Base-by-base conservation (phyloP, 1,140 invertebrate genomes). In the Drosophila punjabiensis region DNA sequence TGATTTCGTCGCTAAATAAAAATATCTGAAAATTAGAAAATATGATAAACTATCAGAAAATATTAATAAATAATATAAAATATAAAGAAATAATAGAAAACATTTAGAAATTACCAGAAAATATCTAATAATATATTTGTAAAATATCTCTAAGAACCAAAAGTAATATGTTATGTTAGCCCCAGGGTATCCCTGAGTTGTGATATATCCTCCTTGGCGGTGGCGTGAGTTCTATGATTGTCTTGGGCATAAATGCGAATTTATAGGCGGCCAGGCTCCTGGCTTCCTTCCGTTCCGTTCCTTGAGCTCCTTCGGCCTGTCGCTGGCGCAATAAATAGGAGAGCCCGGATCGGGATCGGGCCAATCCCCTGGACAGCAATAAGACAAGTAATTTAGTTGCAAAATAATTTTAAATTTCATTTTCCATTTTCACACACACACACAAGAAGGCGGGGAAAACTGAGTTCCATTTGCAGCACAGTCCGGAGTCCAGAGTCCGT, bases 371-470 rank as follows among this genome's bases (percentile, higher is more conserved):
- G 85, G 85, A 89, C 85, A 55, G 85, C 85, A 89, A 89, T 89
- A 89, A 90, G 85, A 89, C 85, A 89, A 89, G 85, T 89, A 89
- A 89, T 89, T 89, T 89, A 89, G 70, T 82, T 89, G 85, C 85
- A 90, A 89, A 89, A 89, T 89, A 89, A 89, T 89, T 89, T 89
- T 89, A 89, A 89, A 89, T 89, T 89, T 89, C 86, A 89, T 89
- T 89, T 88, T 88, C 79, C 83, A 86, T 82, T 86, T 86, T 79
- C 83, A 80, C 55, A 52, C 48, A 53, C 48, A 53, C 53, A 56
- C 24, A 28, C 10, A 18, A 11, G 9, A 16, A 18, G 16, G 11
- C 20, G 18, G 30, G 18, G n/a, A 33, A 18, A 55, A 5, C 30
- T 33, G 52, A 55, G 52, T 20, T 52, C 64, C 64, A 66, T 66